Evolutionary conservation across 1,140 invertebrate species (phyloP).

Genomic region (Eupeodes corollae): DNA sequence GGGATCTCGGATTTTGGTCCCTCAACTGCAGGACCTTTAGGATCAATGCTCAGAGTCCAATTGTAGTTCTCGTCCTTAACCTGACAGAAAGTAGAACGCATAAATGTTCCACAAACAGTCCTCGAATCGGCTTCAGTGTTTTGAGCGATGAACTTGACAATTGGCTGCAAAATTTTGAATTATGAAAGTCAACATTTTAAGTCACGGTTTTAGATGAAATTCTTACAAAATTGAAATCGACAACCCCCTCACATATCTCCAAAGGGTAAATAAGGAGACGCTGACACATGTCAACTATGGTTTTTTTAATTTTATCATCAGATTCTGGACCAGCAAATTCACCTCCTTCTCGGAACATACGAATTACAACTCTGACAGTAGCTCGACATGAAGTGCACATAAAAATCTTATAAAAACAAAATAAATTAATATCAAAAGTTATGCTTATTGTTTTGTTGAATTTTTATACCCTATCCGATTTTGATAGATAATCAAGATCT

Average conservation of each 20-base stretch:
- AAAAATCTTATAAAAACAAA: too few species aligned
- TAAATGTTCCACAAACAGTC: constrained; percentile 22
- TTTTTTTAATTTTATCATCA: constrained; percentile 11
- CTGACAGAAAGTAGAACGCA: constrained; percentile 17
- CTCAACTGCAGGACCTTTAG: constrained; percentile 2
- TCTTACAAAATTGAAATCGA: constrained; percentile 41
- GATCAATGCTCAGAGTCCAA: constrained; percentile 15
- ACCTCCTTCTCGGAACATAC: constrained; percentile 26
- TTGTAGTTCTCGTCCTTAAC: constrained; percentile 20
- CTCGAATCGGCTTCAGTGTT: constrained; percentile 21
- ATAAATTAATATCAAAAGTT: background rate
- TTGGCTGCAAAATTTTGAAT: too few species aligned
- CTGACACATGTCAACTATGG: constrained; percentile 42
- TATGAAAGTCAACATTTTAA: too few species aligned
- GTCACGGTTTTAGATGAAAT: background rate
- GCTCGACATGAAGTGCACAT: constrained; percentile 45
- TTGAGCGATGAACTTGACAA: constrained; percentile 13
- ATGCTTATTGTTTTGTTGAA: background rate
- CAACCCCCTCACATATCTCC: constrained; percentile 45
- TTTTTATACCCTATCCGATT: constrained; percentile 7
- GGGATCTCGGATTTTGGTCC: constrained; percentile 14
- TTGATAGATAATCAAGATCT: constrained; percentile 18
- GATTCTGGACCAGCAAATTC: constrained; percentile 18
- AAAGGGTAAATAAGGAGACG: constrained; percentile 42
- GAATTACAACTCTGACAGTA: constrained; percentile 35